Evolutionary conservation across 1,140 invertebrate genomes (phyloP).

Genomic region (Sinonovacula constricta): DNA sequence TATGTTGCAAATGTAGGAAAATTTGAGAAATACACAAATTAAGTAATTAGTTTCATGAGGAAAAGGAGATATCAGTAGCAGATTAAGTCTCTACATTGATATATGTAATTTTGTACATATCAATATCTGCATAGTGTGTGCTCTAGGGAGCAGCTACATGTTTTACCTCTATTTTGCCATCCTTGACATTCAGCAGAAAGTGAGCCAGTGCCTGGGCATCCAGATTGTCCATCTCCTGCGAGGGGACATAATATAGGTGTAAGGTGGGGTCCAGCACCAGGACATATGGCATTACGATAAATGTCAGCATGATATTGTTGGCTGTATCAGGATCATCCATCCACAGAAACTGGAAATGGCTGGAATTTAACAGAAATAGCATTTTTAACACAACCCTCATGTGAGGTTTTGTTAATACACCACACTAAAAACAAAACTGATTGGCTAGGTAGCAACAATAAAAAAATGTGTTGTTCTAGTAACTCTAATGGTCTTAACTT

Average conservation of each 20-base stretch:
- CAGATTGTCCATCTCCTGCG: slow-evolving; percentile 57
- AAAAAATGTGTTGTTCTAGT: no score
- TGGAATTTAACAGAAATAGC: no score
- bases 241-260: slow-evolving; percentile 69
- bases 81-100: no score
- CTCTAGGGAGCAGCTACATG: no score
- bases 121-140: no score
- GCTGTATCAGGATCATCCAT: slow-evolving; percentile 73
- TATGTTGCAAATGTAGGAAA: background rate
- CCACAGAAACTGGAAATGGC: slow-evolving; percentile 75
- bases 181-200: slow-evolving; percentile 64
- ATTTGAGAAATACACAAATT: background rate
- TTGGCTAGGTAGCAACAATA: no score
- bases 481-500: no score
- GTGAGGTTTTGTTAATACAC: no score
- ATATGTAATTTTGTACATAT: no score
- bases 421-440: no score
- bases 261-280: slow-evolving; percentile 69
- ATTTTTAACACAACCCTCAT: no score
- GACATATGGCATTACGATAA: slow-evolving; percentile 62
- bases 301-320: slow-evolving; percentile 74
- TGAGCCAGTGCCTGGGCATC: slow-evolving; percentile 56
- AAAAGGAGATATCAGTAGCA: no score
- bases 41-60: background rate
- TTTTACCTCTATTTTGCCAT: slow-evolving; percentile 66